phyloP scores from a whole-genome alignment of 2,113 vertebrate genomes.

The Cryptoleucopteryx plumbea region DNA sequence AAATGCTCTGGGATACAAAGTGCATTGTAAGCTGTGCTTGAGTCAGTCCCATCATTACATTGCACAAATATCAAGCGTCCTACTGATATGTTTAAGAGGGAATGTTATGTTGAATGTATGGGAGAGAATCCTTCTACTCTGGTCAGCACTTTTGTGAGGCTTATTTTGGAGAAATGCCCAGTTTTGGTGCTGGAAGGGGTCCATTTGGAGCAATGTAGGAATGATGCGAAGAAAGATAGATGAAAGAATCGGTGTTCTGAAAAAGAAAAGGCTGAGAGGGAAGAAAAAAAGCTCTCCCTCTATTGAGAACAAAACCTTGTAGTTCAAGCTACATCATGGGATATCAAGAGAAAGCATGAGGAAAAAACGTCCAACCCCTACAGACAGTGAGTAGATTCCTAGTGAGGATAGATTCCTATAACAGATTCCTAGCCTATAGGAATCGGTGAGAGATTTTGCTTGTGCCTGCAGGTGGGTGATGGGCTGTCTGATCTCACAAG shows the following conservation, averaged over 20 bases:
- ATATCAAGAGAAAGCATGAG: neutral
- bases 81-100: neutral
- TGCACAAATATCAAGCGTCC: neutral
- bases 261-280: neutral
- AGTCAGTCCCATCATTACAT: neutral
- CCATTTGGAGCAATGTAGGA: neutral
- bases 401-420: neutral
- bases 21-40: neutral
- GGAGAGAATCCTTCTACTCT: neutral
- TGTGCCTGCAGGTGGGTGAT: neutral
- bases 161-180: neutral
- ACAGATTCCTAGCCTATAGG: neutral
- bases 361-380: neutral
- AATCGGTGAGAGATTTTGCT: neutral
- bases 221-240: neutral
- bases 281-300: neutral
- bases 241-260: neutral
- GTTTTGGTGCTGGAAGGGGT: neutral
- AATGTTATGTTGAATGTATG: neutral
- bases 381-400: neutral
- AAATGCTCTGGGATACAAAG: neutral
- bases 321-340: accelerated
- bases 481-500: neutral
- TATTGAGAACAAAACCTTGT: neutral
- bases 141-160: neutral